Conservation (phyloP, 2,797 vertebrate species). For the Benthosema pterotum region DNA sequence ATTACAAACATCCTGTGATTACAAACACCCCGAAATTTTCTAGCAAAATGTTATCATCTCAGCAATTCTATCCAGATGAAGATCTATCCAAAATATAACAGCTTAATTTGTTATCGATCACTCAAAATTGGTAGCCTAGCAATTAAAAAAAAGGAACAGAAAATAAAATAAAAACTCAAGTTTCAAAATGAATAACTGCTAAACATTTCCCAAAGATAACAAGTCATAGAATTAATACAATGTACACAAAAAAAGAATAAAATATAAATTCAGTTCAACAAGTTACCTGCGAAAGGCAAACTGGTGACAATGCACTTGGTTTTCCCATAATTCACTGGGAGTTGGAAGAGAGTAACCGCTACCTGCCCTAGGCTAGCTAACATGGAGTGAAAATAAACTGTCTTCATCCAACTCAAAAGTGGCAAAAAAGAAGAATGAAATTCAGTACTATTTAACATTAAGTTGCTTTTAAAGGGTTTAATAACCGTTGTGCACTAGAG, state of each 20-base stretch:
- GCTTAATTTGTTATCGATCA: conserved; percentile 71
- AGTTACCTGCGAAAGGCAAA: conserved; percentile 53
- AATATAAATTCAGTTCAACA: conserved; percentile 52
- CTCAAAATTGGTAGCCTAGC: conserved; percentile 68
- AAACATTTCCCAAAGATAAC: conserved; percentile 60
- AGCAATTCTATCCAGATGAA: conserved; percentile 57
- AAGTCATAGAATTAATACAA: conserved; percentile 63
- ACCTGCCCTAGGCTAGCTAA: conserved; percentile 44
- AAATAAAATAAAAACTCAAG: conserved; percentile 71
- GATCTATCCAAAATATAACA: conserved; percentile 77
- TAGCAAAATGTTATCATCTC: conserved; percentile 66
- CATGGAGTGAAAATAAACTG: conserved; percentile 58
- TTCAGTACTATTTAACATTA: conserved; percentile 59
- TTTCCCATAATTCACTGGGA: conserved; percentile 43
- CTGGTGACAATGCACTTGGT: conserved; percentile 60
- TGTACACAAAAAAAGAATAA: conserved; percentile 60
- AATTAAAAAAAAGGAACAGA: conserved; percentile 52
- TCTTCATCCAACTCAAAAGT: conserved; percentile 43
- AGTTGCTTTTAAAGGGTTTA: conserved; percentile 39
- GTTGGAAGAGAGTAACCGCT: conserved; percentile 34
- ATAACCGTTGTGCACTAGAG: conserved; percentile 24
- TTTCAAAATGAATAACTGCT: conserved; percentile 69
- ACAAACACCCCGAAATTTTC: conserved; percentile 78
- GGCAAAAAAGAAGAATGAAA: conserved; percentile 39
- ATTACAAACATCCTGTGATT: conserved; percentile 85